phyloP scores from a whole-genome alignment of 2,888 invertebrate genomes.

The Tetropium fuscum region DNA sequence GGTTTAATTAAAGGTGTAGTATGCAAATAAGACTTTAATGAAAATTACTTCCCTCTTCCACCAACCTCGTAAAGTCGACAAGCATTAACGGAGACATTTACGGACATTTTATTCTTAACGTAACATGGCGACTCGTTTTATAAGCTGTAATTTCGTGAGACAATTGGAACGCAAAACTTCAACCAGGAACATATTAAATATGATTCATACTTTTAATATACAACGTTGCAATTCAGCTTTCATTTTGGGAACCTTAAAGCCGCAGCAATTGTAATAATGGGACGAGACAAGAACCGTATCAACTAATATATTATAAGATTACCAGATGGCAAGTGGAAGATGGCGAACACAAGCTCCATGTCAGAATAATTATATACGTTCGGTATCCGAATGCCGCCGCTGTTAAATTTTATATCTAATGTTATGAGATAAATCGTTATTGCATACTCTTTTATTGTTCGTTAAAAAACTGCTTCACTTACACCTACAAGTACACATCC shows the following conservation, averaged over 20 bases:
- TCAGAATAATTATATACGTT: constrained; percentile 52
- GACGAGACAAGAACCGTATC: constrained; percentile 32
- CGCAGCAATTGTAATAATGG: constrained; percentile 10
- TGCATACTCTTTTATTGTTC: no score
- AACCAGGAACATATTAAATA: not conserved
- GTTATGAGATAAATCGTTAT: constrained; percentile 56
- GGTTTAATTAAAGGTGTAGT: constrained; percentile 37
- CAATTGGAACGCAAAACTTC: not conserved
- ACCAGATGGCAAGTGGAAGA: constrained; percentile 50
- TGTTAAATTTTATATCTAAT: constrained; percentile 59
- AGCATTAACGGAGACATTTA: constrained; percentile 43
- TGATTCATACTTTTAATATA: not conserved
- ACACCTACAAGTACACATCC: no score
- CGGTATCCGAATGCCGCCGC: constrained; percentile 52
- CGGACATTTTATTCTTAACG: constrained; percentile 41
- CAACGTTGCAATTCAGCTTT: not conserved
- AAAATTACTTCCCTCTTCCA: constrained; percentile 39
- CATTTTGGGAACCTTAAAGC: not conserved
- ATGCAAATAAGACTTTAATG: constrained; percentile 43
- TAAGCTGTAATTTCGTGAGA: constrained; percentile 1
- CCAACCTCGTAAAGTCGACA: constrained; percentile 31
- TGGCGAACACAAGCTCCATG: constrained; percentile 40
- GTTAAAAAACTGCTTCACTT: no score
- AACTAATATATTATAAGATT: constrained; percentile 47
- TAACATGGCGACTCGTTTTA: constrained; percentile 26